These are phyloP conservation scores for Trachurus trachurus DNA, from an alignment of 2,797 vertebrate species.

Conservation along the genomic window DNA sequence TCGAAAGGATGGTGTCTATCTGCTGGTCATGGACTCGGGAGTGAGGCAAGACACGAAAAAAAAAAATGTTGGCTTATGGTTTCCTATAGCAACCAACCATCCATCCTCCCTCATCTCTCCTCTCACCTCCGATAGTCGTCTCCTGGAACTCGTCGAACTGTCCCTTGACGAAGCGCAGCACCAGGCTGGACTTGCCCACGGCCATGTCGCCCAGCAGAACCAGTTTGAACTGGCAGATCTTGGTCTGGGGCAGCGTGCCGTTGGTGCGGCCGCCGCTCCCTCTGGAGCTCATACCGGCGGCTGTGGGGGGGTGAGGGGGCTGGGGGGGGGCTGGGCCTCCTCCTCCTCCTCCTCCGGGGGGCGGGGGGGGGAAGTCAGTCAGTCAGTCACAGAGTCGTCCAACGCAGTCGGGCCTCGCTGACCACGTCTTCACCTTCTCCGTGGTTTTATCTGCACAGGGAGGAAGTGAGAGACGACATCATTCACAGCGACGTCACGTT, in stretches of 20 bases:
- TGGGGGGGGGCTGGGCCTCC: constrained; percentile 56
- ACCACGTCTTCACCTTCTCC: constrained; percentile 18
- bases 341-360: constrained; percentile 44
- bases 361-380: constrained; percentile 26
- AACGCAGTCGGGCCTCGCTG: background rate
- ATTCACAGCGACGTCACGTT: too few relatives aligned
- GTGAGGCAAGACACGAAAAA: too few relatives aligned
- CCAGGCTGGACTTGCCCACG: constrained; percentile 91
- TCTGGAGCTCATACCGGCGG: constrained; percentile 83
- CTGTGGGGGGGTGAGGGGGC: too few relatives aligned
- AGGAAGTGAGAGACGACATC: constrained; percentile 32
- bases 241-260: constrained; percentile 87
- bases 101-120: background rate
- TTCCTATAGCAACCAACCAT: too few relatives aligned
- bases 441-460: constrained; percentile 24
- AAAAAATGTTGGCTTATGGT: too few relatives aligned
- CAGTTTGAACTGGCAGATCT: constrained; percentile 92
- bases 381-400: constrained; percentile 31
- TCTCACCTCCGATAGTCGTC: constrained; percentile 90
- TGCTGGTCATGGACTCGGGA: too few relatives aligned
- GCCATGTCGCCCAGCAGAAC: constrained; percentile 91
- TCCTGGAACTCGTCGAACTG: constrained; percentile 92
- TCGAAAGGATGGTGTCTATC: too few relatives aligned
- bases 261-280: constrained; percentile 85
- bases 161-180: constrained; percentile 90